phyloP scores from a whole-genome alignment of 2,888 invertebrate genomes.

The Thecocarcelia acutangulata region DNA sequence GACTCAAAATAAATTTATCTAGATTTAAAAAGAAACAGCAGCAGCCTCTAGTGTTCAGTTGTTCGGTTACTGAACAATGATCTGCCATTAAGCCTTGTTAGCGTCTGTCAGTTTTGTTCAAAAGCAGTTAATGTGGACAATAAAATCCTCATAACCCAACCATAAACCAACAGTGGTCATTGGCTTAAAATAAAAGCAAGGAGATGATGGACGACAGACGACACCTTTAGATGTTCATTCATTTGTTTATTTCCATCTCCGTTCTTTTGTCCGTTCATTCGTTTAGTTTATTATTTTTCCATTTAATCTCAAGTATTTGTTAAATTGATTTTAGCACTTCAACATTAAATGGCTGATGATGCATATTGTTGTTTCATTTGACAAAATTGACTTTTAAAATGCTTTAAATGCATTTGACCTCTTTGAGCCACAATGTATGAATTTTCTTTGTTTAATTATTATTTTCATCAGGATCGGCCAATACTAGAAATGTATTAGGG shows the following conservation, averaged over 20 bases:
- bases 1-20: conserved; percentile 53
- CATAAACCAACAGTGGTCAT: conserved; percentile 51
- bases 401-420: conserved; percentile 59
- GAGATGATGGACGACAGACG: conserved; percentile 31
- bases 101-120: conserved; percentile 53
- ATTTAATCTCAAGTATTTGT: conserved; percentile 54
- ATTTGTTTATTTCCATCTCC: conserved; percentile 8
- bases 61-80: conserved; percentile 48
- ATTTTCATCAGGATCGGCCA: conserved; percentile 4
- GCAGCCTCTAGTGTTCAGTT: too few relatives aligned
- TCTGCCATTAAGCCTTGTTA: conserved; percentile 67
- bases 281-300: conserved; percentile 45
- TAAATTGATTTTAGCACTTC: conserved; percentile 62
- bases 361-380: conserved; percentile 56
- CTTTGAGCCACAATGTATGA: conserved; percentile 10
- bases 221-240: conserved; percentile 53
- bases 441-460: conserved; percentile 27
- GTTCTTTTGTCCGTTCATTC: background rate
- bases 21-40: conserved; percentile 47
- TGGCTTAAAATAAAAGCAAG: conserved; percentile 33
- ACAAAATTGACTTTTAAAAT: conserved; percentile 62
- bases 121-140: conserved; percentile 30
- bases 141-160: conserved; percentile 47
- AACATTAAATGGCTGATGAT: conserved; percentile 31
- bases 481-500: conserved; percentile 2